phyloP scores from a whole-genome alignment of 2,888 invertebrate genomes.

The Clistopyga incitator region DNA sequence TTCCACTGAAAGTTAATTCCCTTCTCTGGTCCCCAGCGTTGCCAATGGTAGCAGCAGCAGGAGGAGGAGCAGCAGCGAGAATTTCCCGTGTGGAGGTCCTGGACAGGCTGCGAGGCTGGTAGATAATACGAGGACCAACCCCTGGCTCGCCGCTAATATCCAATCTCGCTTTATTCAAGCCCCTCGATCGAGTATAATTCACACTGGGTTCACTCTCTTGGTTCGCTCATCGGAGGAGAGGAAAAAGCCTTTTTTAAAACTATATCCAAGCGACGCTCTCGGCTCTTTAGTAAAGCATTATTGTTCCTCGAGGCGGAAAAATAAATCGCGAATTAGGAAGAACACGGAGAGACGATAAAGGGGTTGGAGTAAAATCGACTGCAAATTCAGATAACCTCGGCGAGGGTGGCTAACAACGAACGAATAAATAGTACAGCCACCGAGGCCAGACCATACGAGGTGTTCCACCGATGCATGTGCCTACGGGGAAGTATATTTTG shows the following conservation, averaged over 20 bases:
- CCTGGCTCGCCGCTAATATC: conserved; percentile 61
- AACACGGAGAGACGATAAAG: conserved; percentile 63
- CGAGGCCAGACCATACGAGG: not conserved
- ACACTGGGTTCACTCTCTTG: conserved; percentile 36
- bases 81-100: conserved; percentile 1
- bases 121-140: conserved; percentile 56
- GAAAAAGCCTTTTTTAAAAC: not conserved
- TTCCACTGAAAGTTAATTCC: conserved; percentile 54
- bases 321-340: conserved; percentile 45
- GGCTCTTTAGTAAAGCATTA: conserved; percentile 13
- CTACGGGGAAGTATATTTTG: conserved; percentile 15
- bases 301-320: conserved; percentile 18
- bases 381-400: conserved; percentile 80
- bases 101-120: conserved; percentile 15
- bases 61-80: not conserved
- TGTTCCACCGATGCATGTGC: not conserved
- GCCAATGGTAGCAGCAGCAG: conserved; percentile 1
- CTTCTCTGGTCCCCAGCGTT: conserved; percentile 14
- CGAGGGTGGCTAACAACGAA: conserved; percentile 66
- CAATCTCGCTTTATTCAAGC: conserved; percentile 64
- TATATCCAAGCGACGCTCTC: not conserved
- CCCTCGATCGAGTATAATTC: conserved; percentile 65
- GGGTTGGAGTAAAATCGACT: conserved; percentile 73
- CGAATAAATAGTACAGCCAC: conserved; percentile 31
- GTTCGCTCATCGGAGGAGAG: not conserved